These are phyloP conservation scores for Amblyopsis hoosieri DNA, from an alignment of 2,797 vertebrate species.

Conservation along the genomic window DNA sequence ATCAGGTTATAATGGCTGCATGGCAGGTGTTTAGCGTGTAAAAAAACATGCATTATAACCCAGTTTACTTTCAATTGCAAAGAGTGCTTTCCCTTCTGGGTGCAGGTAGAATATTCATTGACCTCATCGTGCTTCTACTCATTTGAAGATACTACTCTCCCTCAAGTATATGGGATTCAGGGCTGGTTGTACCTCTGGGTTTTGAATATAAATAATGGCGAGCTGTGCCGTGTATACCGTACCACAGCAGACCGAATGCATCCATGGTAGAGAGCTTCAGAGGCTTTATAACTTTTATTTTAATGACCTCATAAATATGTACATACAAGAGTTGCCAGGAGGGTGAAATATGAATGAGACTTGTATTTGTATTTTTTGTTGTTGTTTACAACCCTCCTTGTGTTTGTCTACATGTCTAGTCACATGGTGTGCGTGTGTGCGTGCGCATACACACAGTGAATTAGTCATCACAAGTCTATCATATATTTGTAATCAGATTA, in stretches of 20 bases:
- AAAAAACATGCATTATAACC: neutral
- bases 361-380: constrained; percentile 30
- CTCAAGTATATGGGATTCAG: constrained; percentile 9
- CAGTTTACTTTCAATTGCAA: constrained; percentile 1
- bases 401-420: neutral
- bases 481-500: neutral
- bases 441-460: neutral
- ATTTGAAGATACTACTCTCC: constrained; percentile 10
- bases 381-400: neutral
- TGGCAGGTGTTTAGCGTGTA: neutral
- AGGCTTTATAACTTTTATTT: constrained; percentile 62
- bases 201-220: constrained; percentile 45
- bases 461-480: neutral
- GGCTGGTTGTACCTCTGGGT: constrained; percentile 18
- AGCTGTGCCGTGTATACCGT: constrained; percentile 36
- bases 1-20: too few species aligned
- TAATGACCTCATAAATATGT: constrained; percentile 78
- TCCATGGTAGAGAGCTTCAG: constrained; percentile 48
- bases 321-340: constrained; percentile 51
- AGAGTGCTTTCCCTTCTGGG: neutral
- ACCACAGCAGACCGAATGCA: constrained; percentile 24
- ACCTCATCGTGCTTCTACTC: constrained; percentile 6
- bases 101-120: constrained; percentile 15
- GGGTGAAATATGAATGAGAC: constrained; percentile 63
- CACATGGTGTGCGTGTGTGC: neutral